phyloP scores from a whole-genome alignment of 2,113 vertebrate species.

The Peromyscus leucopus region DNA sequence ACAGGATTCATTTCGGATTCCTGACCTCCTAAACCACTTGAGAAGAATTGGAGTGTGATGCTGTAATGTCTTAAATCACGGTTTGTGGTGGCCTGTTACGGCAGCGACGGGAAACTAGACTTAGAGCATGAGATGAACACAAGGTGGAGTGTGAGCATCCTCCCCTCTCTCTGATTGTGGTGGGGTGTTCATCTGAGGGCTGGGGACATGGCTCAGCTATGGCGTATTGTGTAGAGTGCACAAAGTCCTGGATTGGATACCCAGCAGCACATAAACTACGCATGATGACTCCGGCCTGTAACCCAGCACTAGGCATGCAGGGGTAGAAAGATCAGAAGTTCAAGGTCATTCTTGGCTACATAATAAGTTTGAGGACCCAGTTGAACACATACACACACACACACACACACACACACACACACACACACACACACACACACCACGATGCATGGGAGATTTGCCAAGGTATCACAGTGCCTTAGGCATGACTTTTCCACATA shows the following conservation, averaged over 20 bases:
- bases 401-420: not conserved
- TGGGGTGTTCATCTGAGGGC: not conserved
- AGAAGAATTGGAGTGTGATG: not conserved
- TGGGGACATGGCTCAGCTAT: not conserved
- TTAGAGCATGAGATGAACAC: not conserved
- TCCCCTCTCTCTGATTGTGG: not conserved
- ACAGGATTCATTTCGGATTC: not conserved
- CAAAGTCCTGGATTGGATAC: not conserved
- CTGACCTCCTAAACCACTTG: not conserved
- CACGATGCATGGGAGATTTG: not conserved
- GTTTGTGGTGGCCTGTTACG: not conserved
- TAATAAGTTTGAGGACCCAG: not conserved
- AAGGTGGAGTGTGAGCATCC: not conserved
- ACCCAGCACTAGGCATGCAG: not conserved
- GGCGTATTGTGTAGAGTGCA: fast-evolving
- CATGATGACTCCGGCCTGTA: not conserved
- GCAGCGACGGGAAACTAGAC: not conserved
- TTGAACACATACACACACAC: not conserved
- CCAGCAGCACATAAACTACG: not conserved
- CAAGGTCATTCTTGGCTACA: not conserved
- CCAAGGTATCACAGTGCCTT: not conserved
- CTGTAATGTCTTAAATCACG: not conserved
- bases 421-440: not conserved
- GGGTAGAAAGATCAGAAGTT: not conserved
- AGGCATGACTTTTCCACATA: not conserved